Evolutionary conservation across 2,113 vertebrate species (phyloP).

Genomic region (Octodon degus): DNA sequence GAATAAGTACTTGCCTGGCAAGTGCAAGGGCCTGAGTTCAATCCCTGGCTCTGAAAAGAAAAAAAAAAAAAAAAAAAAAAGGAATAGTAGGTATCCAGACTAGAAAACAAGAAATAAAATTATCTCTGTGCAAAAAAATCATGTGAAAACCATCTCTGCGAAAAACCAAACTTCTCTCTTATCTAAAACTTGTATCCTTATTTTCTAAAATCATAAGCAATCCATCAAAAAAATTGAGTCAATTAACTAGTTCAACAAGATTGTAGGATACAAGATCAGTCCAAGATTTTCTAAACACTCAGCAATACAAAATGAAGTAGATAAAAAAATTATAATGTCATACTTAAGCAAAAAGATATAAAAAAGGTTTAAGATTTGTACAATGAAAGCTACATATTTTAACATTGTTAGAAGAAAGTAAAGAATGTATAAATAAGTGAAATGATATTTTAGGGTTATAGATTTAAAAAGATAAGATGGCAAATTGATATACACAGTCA

Average conservation of each 20-base stretch:
- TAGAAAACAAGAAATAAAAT: constrained; percentile 6
- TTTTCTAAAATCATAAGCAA: neutral
- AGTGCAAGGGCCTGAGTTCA: no score
- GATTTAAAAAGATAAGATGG: neutral
- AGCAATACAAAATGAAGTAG: neutral
- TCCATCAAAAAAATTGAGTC: neutral
- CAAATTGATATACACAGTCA: neutral
- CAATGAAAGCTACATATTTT: neutral
- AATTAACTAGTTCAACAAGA: neutral
- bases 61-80: constrained; percentile 20
- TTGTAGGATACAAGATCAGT: neutral
- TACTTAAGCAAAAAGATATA: neutral
- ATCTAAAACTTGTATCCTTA: neutral
- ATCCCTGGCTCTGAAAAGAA: no score
- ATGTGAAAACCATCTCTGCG: neutral
- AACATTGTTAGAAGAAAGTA: neutral
- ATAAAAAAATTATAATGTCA: neutral
- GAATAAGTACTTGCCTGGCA: no score
- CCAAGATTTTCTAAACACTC: neutral
- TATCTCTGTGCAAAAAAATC: neutral
- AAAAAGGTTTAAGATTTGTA: neutral
- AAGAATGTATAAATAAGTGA: constrained; percentile 24
- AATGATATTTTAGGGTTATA: neutral
- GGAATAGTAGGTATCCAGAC: neutral
- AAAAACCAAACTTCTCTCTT: neutral